Base-by-base conservation (phyloP, 2,797 vertebrate genomes). In the Glossophaga mutica region DNA sequence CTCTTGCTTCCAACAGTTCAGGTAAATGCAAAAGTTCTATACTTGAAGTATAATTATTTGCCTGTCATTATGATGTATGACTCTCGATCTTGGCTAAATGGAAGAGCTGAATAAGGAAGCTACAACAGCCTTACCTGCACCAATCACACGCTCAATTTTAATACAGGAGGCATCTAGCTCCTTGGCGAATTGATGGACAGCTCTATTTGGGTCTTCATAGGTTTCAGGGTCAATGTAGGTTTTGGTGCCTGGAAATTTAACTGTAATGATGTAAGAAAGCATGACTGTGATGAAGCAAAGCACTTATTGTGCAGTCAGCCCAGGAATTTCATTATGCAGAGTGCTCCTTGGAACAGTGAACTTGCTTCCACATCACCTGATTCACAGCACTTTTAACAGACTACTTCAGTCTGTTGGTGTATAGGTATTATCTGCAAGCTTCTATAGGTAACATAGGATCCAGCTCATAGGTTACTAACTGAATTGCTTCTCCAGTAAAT, bases 221-320 rank as follows among this genome's bases (percentile, higher is more conserved):
- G 99, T 99, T 99, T 99, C 99, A 94, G 99, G 99, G 99, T 99
- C 99, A 98, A 99, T 99, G 99, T 99, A 99, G 97, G 99, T 99
- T 99, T 99, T 99, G 99, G 99, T 99, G 99, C 99, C 99, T 99
- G 99, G 99, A 99, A 99, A 99, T 99, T 99, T 99, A 99, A 99
- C 99, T 99, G 99, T 99, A 99, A 99, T 99, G 99, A 99, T 99
- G 99, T 99, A 99, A 99, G 99, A 99, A 99, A 99, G 99, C 99
- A 99, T 99, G 99, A 99, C 99, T 99, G 99, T 98, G 99, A 99
- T 99, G 98, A 99, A 99, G 98, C 98, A 99, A 99, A 98, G 98
- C 98, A 99, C 97, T 98, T 98, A 98, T 98, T 97, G 98, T 96
- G 98, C 98, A 98, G 97, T 97, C 97, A 98, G 98, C 98, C 98